Evolutionary conservation across 2,797 vertebrate species (phyloP).

Genomic region (Sebastiscus tertius): DNA sequence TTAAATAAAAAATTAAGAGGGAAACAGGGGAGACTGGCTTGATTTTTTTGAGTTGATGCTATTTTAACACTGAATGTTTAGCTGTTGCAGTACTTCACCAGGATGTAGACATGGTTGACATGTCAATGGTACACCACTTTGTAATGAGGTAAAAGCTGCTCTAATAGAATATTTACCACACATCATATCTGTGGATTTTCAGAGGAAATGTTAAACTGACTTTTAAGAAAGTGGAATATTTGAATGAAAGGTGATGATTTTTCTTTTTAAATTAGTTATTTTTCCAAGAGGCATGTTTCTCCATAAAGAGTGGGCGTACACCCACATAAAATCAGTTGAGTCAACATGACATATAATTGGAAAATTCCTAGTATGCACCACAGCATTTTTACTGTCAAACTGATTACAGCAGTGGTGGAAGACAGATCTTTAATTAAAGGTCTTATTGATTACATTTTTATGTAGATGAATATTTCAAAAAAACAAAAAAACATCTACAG

Average conservation of each 20-base stretch:
- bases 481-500: too few species aligned
- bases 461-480: too few species aligned
- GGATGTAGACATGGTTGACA: not conserved
- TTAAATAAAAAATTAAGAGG: conserved; percentile 71
- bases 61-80: not conserved
- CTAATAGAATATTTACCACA: not conserved
- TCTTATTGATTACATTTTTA: too few species aligned
- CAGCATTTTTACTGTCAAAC: not conserved
- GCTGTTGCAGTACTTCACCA: not conserved
- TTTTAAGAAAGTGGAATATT: not conserved
- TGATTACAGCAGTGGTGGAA: not conserved
- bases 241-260: conserved; percentile 4
- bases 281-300: conserved; percentile 17
- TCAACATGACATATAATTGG: conserved; percentile 24
- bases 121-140: not conserved
- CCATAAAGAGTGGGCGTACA: conserved; percentile 18
- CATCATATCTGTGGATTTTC: not conserved
- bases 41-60: conserved; percentile 16
- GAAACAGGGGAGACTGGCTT: conserved; percentile 10
- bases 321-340: conserved; percentile 41
- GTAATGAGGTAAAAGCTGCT: not conserved
- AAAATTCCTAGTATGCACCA: conserved; percentile 6
- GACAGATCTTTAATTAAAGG: not conserved
- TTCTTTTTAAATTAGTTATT: conserved; percentile 12
- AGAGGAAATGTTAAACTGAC: not conserved